Evolutionary conservation across 2,113 vertebrate species (phyloP), one percentile per base, ranked within the genome.

Genomic region (Neolamprologus kungweensis): DNA sequence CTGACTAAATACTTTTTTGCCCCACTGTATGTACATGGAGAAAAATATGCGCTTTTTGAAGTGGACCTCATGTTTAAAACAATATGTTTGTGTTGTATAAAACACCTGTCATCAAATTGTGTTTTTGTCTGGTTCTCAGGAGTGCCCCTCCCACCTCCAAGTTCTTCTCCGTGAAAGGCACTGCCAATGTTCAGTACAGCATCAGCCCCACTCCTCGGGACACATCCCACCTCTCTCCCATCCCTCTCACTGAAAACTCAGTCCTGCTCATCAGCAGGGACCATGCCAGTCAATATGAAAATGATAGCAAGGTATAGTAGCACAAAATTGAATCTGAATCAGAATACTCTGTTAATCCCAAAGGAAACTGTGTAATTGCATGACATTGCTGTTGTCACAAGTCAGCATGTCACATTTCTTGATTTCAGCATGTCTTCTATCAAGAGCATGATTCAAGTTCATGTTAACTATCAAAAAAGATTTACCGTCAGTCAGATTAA

Each of bases 91-190:
- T 54, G 33, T 31, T 33, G 12, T 84, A 37, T 81, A 33, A 57
- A 60, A 83, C 5, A 3, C 2, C 40, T 17, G 3, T 17, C 19
- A 37, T 37, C 13, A 35, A 13, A 83, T 16, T 47, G 2, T 73
- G 2, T 1, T 33, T 51, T 55, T 84, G 2, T 83, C 9, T 86
- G 21, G 2, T 53, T 6, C 86, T 3, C 94, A 99, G 98, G 68
- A 96, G 97, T 3, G 97, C 98, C 16, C 98, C 98, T 0, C 95
- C 96, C 0, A 94, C 88, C 1, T 96, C 97, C 1, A 95, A 90
- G 3, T 96, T 95, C 85, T 99, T 98, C 54, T 94, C 97, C 0
- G 96, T 99, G 92, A 97, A 97, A 93, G 95, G 97, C 93, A 96
- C 96, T 0, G 86, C 96, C 21, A 94, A 78, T 0, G 97, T 99